phyloP scores from a whole-genome alignment of 2,888 invertebrate species.

The Drosophila paramelanica region DNA sequence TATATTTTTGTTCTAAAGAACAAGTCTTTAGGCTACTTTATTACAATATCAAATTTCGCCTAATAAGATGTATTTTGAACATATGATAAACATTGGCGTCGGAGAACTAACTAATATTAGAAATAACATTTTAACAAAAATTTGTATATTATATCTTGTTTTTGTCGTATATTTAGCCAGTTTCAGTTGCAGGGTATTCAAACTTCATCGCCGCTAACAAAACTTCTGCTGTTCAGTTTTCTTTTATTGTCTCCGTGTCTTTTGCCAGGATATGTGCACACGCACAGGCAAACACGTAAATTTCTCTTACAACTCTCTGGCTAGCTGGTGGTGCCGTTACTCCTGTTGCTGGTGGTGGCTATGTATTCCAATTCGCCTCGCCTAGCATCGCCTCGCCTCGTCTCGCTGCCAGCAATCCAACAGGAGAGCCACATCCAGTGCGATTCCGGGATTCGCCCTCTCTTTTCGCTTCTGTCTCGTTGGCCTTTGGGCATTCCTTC shows the following conservation, averaged over 20 bases:
- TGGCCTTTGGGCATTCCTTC: conserved; percentile 63
- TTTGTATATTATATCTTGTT: neutral
- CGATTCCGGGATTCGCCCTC: conserved; percentile 23
- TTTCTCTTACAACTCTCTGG: conserved; percentile 17
- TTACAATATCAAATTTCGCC: too few relatives aligned
- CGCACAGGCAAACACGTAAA: conserved; percentile 5
- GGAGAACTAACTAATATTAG: too few relatives aligned
- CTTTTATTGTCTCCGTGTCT: conserved; percentile 47
- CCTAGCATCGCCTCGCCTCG: conserved; percentile 37
- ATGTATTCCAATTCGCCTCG: conserved; percentile 34
- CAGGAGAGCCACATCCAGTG: conserved; percentile 57
- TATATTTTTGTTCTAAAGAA: too few relatives aligned
- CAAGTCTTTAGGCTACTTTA: too few relatives aligned
- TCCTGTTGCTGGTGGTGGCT: conserved; percentile 40
- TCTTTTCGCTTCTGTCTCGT: conserved; percentile 1
- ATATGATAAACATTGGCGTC: too few relatives aligned
- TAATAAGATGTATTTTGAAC: too few relatives aligned
- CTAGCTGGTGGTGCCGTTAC: conserved; percentile 29
- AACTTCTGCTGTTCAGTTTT: conserved; percentile 1
- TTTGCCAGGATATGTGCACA: conserved; percentile 31
- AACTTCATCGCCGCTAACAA: neutral
- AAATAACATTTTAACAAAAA: too few relatives aligned
- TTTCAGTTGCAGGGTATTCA: conserved; percentile 1
- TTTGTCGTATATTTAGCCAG: too few relatives aligned
- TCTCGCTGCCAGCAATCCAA: conserved; percentile 47